A percentile compares a stretch with the other conserved stretches of the same genome.
Conservation (phyloP, 2,888 invertebrate species). For the Ichneumoninae sp. region DNA sequence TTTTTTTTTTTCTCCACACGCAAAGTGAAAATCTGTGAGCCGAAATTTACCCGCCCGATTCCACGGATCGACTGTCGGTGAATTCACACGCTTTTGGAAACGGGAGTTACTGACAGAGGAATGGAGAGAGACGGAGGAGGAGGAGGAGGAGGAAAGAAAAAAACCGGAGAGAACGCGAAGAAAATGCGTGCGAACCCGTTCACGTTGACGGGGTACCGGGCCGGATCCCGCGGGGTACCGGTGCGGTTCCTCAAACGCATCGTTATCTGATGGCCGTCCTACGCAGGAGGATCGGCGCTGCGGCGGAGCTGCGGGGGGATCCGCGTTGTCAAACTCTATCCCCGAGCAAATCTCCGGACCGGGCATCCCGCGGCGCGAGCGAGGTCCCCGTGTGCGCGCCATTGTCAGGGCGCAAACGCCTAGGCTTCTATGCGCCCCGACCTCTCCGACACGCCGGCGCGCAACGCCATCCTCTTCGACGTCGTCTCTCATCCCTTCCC, state of each 20-base stretch:
- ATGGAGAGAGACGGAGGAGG: not conserved
- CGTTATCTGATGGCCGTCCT: constrained; percentile 70
- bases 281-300: constrained; percentile 60
- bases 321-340: constrained; percentile 84
- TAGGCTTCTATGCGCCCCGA: constrained; percentile 67
- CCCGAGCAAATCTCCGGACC: constrained; percentile 77
- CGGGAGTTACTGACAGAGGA: constrained; percentile 12
- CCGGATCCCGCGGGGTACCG: constrained; percentile 60
- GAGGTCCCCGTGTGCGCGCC: constrained; percentile 73
- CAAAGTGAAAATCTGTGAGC: not conserved
- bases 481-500: constrained; percentile 71
- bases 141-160: not conserved
- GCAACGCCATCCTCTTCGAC: constrained; percentile 68
- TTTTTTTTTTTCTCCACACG: not conserved
- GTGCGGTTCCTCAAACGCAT: constrained; percentile 73
- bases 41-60: not conserved
- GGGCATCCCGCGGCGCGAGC: constrained; percentile 80
- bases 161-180: constrained; percentile 66
- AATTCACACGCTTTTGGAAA: constrained; percentile 53
- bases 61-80: constrained; percentile 29
- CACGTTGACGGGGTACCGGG: constrained; percentile 51
- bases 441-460: constrained; percentile 68
- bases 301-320: constrained; percentile 71
- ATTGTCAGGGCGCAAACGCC: constrained; percentile 75
- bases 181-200: constrained; percentile 78